phyloP scores from a whole-genome alignment of 2,113 vertebrate species.

The Enhydra lutris region DNA sequence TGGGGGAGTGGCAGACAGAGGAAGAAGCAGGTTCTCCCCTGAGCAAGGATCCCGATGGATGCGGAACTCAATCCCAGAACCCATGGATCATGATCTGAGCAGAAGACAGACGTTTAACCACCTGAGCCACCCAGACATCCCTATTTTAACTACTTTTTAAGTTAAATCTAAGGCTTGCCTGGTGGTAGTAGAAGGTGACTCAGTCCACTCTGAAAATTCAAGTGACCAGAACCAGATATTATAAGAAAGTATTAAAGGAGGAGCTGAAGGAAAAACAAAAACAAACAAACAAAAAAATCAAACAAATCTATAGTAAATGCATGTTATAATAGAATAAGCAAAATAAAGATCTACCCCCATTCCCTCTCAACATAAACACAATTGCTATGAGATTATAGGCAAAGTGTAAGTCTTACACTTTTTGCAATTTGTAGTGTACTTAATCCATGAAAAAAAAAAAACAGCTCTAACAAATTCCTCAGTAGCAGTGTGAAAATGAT shows the following conservation, averaged over 20 bases:
- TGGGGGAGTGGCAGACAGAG: no score
- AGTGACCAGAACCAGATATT: background rate
- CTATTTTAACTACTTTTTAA: background rate
- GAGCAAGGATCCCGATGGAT: no score
- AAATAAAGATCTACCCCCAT: background rate
- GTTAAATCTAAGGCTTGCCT: background rate
- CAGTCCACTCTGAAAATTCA: background rate
- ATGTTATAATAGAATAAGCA: background rate
- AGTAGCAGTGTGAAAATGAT: background rate
- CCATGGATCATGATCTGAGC: no score
- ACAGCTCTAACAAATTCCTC: background rate
- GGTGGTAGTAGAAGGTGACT: background rate
- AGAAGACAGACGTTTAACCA: no score
- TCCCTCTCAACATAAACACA: background rate
- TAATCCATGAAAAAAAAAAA: background rate
- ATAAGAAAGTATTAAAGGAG: background rate
- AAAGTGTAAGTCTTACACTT: background rate
- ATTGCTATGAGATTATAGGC: background rate
- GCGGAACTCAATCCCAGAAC: no score
- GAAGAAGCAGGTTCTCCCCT: no score
- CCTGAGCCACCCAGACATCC: no score
- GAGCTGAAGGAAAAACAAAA: background rate
- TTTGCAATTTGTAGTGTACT: background rate
- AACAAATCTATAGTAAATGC: background rate
- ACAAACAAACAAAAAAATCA: background rate